Base-by-base conservation (phyloP, 2,888 invertebrate genomes). In the Biston stratarius region DNA sequence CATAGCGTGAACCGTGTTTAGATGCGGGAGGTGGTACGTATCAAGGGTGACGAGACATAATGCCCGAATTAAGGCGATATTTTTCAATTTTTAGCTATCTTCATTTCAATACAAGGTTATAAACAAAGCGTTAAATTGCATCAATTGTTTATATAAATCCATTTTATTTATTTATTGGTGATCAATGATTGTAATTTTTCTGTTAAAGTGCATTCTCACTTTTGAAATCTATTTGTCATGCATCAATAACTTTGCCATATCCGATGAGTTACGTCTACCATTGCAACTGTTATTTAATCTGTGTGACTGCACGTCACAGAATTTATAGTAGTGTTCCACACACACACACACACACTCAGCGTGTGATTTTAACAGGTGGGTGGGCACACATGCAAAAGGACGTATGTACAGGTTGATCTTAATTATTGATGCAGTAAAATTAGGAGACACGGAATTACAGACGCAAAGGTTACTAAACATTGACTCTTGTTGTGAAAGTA, bases 1-100 rank as follows among this genome's bases (percentile, higher is more conserved):
- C 87, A 76, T 81, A 74, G 62, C 62, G 61, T 84, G 84, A 84
- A 83, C 86, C 83, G 77, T 81, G 44, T 44, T 44, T 72, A 69
- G 74, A 74, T 75, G 71, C 68, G 69, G 72, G 75, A 73, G 67
- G 75, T 70, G 59, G 67, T 44, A 64, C 36, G 15, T 58, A 12
- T 9, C 9, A 38, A 7, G 10, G 6, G 7, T 1, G 33, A 5
- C 5, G 15, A 52, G 14, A n/a, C 38, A 44, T 34, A 36, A 44
- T 64, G 59, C 58, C 47, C 45, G 58, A 64, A 58, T 47, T 58
- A 73, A 74, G 24, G 24, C 24, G 24, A 24, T 24, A 24, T 2
- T 3, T 24, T 24, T 24, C 24, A 24, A 24, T n/a, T n/a, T n/a
- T n/a, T n/a, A n/a, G n/a, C n/a, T n/a, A n/a, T n/a, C n/a, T n/a